Evolutionary conservation across 2,797 vertebrate genomes (phyloP).

Genomic region (Odontamblyopus rebecca): DNA sequence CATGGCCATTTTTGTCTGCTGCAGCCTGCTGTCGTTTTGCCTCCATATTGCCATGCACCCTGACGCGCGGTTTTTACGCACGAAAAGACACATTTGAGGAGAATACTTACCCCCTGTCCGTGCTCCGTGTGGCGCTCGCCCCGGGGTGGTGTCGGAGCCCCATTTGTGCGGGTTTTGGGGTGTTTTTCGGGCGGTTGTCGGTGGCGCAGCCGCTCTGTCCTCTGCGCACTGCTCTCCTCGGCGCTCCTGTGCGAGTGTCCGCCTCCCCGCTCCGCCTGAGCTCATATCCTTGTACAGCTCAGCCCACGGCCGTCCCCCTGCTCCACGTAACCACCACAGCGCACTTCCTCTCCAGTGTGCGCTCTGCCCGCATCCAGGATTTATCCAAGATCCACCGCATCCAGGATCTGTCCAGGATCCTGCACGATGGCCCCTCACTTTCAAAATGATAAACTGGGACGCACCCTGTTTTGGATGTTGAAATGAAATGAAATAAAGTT

Average conservation of each 20-base stretch:
- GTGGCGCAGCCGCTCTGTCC: slow-evolving; percentile 18
- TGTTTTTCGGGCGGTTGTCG: slow-evolving; percentile 32
- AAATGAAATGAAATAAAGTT: no score
- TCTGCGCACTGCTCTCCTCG: slow-evolving; percentile 18
- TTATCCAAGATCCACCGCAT: no score
- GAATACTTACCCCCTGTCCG: slow-evolving; percentile 73
- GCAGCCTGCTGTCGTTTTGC: slow-evolving; percentile 73
- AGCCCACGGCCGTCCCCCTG: slow-evolving; percentile 62
- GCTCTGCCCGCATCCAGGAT: no score
- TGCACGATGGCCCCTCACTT: no score
- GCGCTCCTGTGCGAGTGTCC: slow-evolving; percentile 60
- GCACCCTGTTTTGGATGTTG: no score
- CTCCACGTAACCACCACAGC: slow-evolving; percentile 63
- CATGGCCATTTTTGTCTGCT: slow-evolving; percentile 84
- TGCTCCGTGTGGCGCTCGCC: slow-evolving; percentile 50
- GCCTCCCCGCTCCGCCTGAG: slow-evolving; percentile 62
- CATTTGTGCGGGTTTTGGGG: slow-evolving; percentile 51
- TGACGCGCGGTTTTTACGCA: slow-evolving; percentile 28
- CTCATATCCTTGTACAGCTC: slow-evolving; percentile 72
- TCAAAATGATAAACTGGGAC: no score
- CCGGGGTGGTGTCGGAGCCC: slow-evolving; percentile 23
- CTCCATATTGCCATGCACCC: slow-evolving; percentile 79
- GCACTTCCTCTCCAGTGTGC: no score
- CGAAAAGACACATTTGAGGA: slow-evolving; percentile 31
- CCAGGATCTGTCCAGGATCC: no score